Percentiles rank a stretch among this genome's conserved stretches.
These are phyloP conservation scores for Carabus problematicus DNA, from an alignment of 2,888 invertebrate species.

Conservation along the genomic window DNA sequence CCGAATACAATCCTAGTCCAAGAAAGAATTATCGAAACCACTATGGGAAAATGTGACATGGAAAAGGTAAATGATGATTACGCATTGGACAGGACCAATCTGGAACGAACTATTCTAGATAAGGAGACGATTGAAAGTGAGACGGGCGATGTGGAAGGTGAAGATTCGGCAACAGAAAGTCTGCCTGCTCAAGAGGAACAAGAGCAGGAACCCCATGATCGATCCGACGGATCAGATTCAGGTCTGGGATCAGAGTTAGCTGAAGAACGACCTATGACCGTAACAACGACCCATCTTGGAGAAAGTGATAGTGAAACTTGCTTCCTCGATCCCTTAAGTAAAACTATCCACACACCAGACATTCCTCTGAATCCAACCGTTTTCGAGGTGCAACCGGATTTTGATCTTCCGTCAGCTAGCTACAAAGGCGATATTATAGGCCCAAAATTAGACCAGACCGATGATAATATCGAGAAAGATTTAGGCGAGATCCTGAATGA, in stretches of 20 bases:
- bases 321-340: slow-evolving; percentile 60
- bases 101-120: slow-evolving; percentile 5
- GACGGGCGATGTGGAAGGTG: slow-evolving; percentile 62
- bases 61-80: background rate
- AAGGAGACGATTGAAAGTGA: slow-evolving; percentile 27
- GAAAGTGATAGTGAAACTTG: slow-evolving; percentile 64
- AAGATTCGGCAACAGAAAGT: slow-evolving; percentile 70
- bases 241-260: slow-evolving; percentile 79
- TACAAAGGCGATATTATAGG: slow-evolving; percentile 44
- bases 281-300: slow-evolving; percentile 53
- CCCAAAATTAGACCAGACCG: slow-evolving; percentile 11
- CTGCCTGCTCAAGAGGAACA: slow-evolving; percentile 64
- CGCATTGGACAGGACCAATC: background rate
- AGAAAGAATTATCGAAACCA: too few relatives aligned
- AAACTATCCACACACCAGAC: slow-evolving; percentile 38
- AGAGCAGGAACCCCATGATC: slow-evolving; percentile 69
- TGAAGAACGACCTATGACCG: slow-evolving; percentile 62
- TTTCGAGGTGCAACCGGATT: slow-evolving; percentile 44
- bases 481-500: slow-evolving; percentile 43
- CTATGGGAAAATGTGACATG: too few relatives aligned
- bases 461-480: slow-evolving; percentile 42
- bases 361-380: slow-evolving; percentile 25
- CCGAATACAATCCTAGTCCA: too few relatives aligned
- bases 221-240: slow-evolving; percentile 85
- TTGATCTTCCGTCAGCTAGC: slow-evolving; percentile 48